Evolutionary conservation across 1,140 invertebrate species (phyloP), one percentile per base, ranked within the genome.

Genomic region (Caligus rogercresseyi): DNA sequence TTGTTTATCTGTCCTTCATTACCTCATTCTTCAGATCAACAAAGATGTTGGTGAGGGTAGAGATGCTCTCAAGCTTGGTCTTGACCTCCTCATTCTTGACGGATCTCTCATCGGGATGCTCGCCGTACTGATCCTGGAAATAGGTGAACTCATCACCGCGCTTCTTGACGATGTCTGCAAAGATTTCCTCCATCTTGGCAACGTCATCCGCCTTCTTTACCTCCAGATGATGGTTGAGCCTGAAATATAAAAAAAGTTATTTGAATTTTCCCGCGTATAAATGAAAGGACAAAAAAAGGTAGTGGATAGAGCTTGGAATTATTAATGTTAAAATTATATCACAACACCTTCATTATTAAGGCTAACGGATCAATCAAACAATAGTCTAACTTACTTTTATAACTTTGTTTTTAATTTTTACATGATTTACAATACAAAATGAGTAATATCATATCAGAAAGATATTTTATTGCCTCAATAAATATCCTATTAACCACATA

Each of bases 61-160:
- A 15, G 20, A 63, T 21, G 20, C 53, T 19, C 20, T 55, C 53
- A 1, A 63, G 19, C 52, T 63, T 63, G 16, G 56, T 51, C n/a
- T 19, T 16, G 15, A 16, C 16, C 25, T 63, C 23, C n/a, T 55
- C 61, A 53, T 63, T 63, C 26, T 60, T 60, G 4, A 25, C 52
- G 15, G 54, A 52, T 59, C 61, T 54, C 52, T 63, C 61, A 16
- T 63, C 61, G n/a, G 61, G 61, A 56, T 63, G 61, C 53, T 63
- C 61, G 15, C 61, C 61, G 18, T 58, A 63, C 25, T 63, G 61
- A 24, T 63, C 61, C 53, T 63, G 18, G 54, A 23, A 63, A 53
- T n/a, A 63, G 11, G 25, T 21, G 52, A 63, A 63, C 20, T 63
- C 61, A 63, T 25, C 52, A 16, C 61, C 61, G 4, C 61, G 1